Conservation (phyloP, 2,113 vertebrate species). For the Panthera uncia region DNA sequence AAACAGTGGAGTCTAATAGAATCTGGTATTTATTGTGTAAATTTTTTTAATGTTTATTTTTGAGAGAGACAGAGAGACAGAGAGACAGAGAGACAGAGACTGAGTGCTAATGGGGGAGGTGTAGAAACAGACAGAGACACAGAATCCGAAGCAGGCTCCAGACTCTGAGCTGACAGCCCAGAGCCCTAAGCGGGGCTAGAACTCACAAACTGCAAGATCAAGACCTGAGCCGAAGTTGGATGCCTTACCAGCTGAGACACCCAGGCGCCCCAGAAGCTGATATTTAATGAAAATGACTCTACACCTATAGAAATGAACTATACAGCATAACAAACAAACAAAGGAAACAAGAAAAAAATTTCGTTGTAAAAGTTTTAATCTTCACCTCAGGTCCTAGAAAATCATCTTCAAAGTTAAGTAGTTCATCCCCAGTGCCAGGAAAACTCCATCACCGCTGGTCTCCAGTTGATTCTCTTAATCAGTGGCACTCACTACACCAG, state of each 20-base stretch:
- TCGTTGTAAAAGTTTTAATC: not conserved
- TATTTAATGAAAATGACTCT: not conserved
- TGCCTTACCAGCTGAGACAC: too few species aligned
- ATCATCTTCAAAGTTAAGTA: not conserved
- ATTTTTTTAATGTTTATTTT: too few species aligned
- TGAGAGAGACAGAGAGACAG: too few species aligned
- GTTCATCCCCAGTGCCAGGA: not conserved
- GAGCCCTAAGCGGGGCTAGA: too few species aligned
- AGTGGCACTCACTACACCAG: not conserved
- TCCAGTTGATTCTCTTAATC: not conserved
- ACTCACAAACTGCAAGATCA: too few species aligned
- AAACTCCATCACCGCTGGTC: not conserved
- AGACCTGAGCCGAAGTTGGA: too few species aligned
- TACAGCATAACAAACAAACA: not conserved
- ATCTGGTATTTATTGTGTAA: not conserved
- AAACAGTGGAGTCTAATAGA: not conserved
- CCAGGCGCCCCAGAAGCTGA: not conserved
- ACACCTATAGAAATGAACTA: not conserved
- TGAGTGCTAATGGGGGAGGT: too few species aligned
- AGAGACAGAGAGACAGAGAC: too few species aligned
- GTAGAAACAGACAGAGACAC: too few species aligned
- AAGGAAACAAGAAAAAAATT: not conserved
- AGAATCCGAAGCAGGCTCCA: too few species aligned
- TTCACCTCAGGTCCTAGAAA: not conserved
- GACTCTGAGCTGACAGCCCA: too few species aligned